phyloP scores from a whole-genome alignment of 2,888 invertebrate genomes.

The Cheilosia vernalis region DNA sequence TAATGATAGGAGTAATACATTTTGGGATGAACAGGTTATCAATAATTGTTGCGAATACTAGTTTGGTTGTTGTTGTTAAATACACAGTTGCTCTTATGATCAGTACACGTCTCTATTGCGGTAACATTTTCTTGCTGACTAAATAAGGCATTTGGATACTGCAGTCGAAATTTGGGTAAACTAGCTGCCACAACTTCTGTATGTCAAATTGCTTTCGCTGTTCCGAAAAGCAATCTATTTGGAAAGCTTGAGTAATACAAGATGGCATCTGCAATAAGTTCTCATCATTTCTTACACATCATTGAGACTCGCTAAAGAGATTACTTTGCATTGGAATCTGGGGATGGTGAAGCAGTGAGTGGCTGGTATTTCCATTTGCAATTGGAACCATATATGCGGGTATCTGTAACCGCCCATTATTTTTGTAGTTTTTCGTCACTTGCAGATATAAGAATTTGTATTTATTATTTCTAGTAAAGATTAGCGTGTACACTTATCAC shows the following conservation, averaged over 20 bases:
- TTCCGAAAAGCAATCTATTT: not conserved
- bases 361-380: not conserved
- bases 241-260: not conserved
- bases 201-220: constrained; percentile 12
- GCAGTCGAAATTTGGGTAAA: constrained; percentile 30
- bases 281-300: not conserved
- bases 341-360: not conserved
- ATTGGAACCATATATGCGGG: not conserved
- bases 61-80: constrained; percentile 1
- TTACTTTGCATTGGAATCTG: too few relatives aligned
- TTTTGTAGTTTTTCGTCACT: not conserved
- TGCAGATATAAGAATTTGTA: too few relatives aligned
- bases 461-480: too few relatives aligned
- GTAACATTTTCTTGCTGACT: not conserved
- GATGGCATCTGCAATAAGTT: not conserved
- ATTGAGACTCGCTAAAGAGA: too few relatives aligned
- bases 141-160: constrained; percentile 45
- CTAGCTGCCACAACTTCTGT: constrained; percentile 6
- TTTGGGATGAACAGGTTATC: constrained; percentile 72
- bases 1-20: constrained; percentile 36
- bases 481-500: too few relatives aligned
- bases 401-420: not conserved
- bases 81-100: not conserved
- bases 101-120: constrained; percentile 16
- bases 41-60: constrained; percentile 28